A percentile compares a stretch with the other conserved stretches of the same genome.
These are phyloP conservation scores for Cheilosia grossa DNA, from an alignment of 2,888 invertebrate species.

Conservation along the genomic window DNA sequence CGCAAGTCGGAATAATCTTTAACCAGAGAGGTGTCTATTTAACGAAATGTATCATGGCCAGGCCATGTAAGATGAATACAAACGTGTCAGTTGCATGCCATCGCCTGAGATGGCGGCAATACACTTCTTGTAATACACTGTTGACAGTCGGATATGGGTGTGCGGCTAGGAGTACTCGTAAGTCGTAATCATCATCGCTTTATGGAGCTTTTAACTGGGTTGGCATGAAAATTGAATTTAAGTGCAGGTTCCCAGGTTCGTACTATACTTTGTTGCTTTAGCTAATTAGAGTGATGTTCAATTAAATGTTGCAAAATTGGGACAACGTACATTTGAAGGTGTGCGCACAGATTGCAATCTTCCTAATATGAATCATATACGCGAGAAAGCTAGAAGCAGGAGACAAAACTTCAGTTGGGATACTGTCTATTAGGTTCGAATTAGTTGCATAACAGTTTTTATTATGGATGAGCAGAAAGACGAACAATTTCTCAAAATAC, in stretches of 20 bases:
- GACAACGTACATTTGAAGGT: neutral
- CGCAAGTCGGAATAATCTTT: neutral
- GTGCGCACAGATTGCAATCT: neutral
- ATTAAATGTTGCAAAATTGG: constrained; percentile 9
- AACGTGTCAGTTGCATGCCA: neutral
- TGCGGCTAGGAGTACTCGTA: neutral
- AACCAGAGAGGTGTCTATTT: neutral
- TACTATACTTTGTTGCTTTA: neutral
- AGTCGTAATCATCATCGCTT: constrained; percentile 44
- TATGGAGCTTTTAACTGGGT: constrained; percentile 52
- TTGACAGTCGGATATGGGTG: constrained; percentile 26
- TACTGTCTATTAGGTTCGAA: too few species aligned
- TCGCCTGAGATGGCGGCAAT: neutral
- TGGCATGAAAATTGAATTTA: constrained; percentile 51
- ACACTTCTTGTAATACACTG: neutral
- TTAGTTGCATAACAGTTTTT: too few species aligned
- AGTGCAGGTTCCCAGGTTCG: constrained; percentile 32
- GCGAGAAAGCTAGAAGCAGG: neutral
- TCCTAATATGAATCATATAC: neutral
- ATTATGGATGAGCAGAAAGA: too few species aligned
- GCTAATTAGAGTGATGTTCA: constrained; percentile 30
- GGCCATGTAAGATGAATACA: neutral
- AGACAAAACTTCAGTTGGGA: neutral
- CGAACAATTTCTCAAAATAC: too few species aligned
- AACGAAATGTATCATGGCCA: neutral